Conservation (phyloP, 2,113 vertebrate genomes). For the Hippolais icterina region DNA sequence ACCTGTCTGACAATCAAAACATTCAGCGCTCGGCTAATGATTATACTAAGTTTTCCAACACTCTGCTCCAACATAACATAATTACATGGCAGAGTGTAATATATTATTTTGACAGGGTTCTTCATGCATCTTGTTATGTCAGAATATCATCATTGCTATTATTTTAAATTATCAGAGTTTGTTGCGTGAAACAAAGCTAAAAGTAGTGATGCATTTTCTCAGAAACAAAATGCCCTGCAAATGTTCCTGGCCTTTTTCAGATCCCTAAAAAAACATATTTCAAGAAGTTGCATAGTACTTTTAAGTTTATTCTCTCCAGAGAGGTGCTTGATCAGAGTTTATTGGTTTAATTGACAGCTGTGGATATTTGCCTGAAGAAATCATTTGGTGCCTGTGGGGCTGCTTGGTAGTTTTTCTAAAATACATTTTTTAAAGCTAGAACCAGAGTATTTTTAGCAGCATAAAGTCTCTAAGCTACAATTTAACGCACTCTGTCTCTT, state of each 20-base stretch:
- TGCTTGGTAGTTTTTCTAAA: background rate
- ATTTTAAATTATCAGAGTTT: background rate
- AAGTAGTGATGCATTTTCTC: background rate
- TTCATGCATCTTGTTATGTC: constrained; percentile 43
- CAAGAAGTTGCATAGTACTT: background rate
- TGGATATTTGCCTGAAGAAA: background rate
- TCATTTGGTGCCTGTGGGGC: background rate
- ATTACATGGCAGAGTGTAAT: constrained; percentile 50
- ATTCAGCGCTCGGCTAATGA: constrained; percentile 73
- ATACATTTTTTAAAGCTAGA: background rate
- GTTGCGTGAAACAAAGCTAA: background rate
- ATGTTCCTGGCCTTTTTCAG: background rate
- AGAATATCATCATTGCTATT: constrained; percentile 21
- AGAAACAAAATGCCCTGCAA: background rate
- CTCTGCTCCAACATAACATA: constrained; percentile 72
- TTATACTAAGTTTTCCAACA: constrained; percentile 79
- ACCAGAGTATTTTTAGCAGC: background rate
- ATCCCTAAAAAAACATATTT: background rate
- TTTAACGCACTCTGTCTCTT: background rate
- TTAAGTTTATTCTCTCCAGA: background rate
- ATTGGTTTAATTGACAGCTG: background rate
- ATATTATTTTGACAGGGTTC: constrained; percentile 66
- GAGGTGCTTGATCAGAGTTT: background rate
- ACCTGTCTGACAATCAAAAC: constrained; percentile 84
- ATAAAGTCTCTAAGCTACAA: background rate